Percentiles rank a stretch among this genome's conserved stretches.
Conservation (phyloP, 2,888 invertebrate species). For the Loripinus fragilis region DNA sequence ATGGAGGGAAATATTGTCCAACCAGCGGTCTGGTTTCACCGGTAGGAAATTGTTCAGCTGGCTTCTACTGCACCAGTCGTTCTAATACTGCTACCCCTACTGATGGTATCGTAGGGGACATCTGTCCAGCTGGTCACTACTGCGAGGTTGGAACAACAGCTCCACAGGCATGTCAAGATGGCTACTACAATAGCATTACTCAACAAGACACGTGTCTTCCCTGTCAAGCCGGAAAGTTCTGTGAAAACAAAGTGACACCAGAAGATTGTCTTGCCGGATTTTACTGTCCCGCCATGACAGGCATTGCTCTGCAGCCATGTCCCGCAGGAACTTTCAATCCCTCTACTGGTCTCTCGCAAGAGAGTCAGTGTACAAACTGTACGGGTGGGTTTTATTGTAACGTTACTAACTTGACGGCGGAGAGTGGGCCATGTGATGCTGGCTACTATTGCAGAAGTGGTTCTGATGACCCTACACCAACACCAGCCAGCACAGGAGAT, state of each 20-base stretch:
- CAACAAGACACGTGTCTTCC: conserved; percentile 66
- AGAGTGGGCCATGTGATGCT: conserved; percentile 77
- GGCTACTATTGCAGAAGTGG: conserved; percentile 79
- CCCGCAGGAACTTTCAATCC: conserved; percentile 79
- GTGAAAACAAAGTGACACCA: conserved; percentile 74
- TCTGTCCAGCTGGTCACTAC: conserved; percentile 74
- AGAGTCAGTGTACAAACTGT: conserved; percentile 77
- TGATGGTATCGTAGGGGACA: conserved; percentile 6
- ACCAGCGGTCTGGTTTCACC: conserved; percentile 71
- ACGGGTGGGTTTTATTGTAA: conserved; percentile 79
- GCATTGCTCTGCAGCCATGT: conserved; percentile 76
- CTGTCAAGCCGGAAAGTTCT: conserved; percentile 79
- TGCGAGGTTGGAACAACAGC: conserved; percentile 75
- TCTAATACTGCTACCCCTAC: neutral
- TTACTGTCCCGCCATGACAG: conserved; percentile 76
- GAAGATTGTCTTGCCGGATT: conserved; percentile 77
- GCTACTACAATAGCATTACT: conserved; percentile 72
- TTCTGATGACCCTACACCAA: conserved; percentile 71
- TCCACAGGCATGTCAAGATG: conserved; percentile 74
- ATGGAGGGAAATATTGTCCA: conserved; percentile 77
- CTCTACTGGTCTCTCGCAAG: conserved; percentile 67
- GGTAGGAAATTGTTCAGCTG: conserved; percentile 72
- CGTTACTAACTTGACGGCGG: conserved; percentile 70
- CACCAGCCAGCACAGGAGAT: conserved; percentile 68
- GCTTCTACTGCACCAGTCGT: conserved; percentile 74